These are phyloP conservation scores for Drosophila kambysellisi DNA, from an alignment of 2,888 invertebrate species.

Conservation along the genomic window DNA sequence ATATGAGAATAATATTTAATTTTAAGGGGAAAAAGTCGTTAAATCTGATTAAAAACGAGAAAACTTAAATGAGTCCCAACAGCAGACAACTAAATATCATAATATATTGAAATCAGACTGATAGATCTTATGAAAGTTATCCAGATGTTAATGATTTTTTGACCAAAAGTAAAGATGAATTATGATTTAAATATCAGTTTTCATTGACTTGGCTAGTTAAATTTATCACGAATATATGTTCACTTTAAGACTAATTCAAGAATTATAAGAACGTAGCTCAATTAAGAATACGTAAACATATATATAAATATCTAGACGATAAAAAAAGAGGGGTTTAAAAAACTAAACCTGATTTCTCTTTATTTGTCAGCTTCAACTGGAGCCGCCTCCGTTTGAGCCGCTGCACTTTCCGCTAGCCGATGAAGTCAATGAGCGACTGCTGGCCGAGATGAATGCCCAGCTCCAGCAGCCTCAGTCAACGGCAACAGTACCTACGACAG, in stretches of 20 bases:
- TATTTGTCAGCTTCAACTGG: slow-evolving; percentile 85
- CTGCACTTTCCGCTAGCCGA: slow-evolving; percentile 91
- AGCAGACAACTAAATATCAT: neutral
- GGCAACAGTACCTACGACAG: neutral
- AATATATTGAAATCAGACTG: neutral
- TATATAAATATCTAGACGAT: too few relatives aligned
- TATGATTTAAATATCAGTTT: too few relatives aligned
- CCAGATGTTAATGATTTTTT: neutral
- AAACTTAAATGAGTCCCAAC: neutral
- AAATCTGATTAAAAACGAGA: neutral
- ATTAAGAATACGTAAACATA: too few relatives aligned
- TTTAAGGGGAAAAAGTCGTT: neutral
- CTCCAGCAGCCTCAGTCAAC: slow-evolving; percentile 30
- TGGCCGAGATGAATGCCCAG: slow-evolving; percentile 80
- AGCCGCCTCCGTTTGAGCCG: slow-evolving; percentile 90
- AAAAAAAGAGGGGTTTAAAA: neutral
- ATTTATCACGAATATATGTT: too few relatives aligned
- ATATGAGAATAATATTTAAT: neutral
- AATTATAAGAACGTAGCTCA: too few relatives aligned
- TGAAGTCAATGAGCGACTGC: slow-evolving; percentile 89
- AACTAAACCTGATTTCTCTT: neutral
- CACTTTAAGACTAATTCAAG: too few relatives aligned
- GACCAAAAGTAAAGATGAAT: too few relatives aligned
- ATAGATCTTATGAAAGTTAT: neutral
- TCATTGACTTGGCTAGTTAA: too few relatives aligned